These are phyloP conservation scores for Alcedo atthis DNA, from an alignment of 2,797 vertebrate species.

Conservation along the genomic window DNA sequence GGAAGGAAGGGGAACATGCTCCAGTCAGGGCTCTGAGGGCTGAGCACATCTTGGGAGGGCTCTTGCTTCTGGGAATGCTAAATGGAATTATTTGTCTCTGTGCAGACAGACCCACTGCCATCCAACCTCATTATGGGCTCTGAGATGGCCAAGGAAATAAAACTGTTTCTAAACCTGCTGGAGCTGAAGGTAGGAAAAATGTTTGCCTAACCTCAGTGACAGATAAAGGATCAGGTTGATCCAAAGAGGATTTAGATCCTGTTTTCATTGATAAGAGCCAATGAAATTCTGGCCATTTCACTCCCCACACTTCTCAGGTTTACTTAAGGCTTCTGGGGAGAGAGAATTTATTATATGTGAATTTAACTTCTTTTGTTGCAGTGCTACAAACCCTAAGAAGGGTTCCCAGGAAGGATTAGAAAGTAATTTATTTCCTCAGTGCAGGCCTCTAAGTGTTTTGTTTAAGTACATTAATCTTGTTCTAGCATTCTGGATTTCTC, in stretches of 20 bases:
- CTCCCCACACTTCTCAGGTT: background rate
- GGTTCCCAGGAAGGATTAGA: background rate
- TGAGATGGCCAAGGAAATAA: background rate
- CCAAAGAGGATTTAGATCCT: background rate
- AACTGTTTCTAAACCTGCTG: background rate
- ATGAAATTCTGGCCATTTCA: background rate
- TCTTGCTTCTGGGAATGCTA: background rate
- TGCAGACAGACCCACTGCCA: background rate
- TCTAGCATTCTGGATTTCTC: background rate
- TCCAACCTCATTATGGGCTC: background rate
- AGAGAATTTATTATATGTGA: background rate
- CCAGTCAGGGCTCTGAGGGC: background rate
- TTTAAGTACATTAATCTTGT: background rate
- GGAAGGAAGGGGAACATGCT: background rate
- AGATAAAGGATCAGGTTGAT: background rate
- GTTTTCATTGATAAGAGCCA: background rate
- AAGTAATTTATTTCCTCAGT: background rate
- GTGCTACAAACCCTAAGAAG: background rate
- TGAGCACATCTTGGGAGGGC: background rate
- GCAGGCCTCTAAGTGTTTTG: background rate
- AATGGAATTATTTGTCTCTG: background rate
- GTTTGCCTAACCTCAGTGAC: background rate
- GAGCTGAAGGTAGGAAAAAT: background rate
- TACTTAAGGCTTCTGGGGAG: background rate
- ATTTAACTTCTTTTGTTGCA: background rate